Percentiles rank a stretch among this genome's conserved stretches.
Conservation (phyloP, 2,113 vertebrate species). For the Circaetus gallicus region DNA sequence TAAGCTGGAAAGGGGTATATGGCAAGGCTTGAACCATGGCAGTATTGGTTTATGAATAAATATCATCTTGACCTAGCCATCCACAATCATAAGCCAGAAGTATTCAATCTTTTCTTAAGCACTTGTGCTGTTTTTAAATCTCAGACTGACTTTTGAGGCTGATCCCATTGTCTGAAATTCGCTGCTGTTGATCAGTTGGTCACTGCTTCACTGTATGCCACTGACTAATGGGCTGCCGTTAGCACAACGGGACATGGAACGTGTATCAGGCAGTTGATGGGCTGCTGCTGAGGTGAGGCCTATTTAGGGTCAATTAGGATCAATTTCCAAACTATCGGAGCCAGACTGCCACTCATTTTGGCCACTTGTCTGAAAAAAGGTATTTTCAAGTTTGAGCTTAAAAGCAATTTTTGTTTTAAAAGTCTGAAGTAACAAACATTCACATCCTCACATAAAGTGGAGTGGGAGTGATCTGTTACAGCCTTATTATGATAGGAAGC, state of each 20-base stretch:
- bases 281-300: not conserved
- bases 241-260: rapidly evolving
- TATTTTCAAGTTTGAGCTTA: not conserved
- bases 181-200: not conserved
- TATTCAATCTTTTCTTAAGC: not conserved
- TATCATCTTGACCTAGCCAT: not conserved
- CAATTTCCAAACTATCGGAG: not conserved
- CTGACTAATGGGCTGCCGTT: not conserved
- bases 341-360: not conserved
- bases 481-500: not conserved
- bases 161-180: not conserved
- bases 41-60: not conserved
- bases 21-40: not conserved
- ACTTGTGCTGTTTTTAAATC: not conserved
- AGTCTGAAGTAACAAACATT: not conserved
- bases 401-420: not conserved
- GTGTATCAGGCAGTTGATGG: not conserved
- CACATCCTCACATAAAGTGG: not conserved
- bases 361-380: not conserved
- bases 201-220: not conserved
- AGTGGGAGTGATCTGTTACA: not conserved
- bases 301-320: not conserved
- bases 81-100: not conserved
- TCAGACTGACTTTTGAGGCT: not conserved
- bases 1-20: not conserved